These are phyloP conservation scores for Diaphora mendica DNA, from an alignment of 2,888 invertebrate genomes.

Conservation along the genomic window DNA sequence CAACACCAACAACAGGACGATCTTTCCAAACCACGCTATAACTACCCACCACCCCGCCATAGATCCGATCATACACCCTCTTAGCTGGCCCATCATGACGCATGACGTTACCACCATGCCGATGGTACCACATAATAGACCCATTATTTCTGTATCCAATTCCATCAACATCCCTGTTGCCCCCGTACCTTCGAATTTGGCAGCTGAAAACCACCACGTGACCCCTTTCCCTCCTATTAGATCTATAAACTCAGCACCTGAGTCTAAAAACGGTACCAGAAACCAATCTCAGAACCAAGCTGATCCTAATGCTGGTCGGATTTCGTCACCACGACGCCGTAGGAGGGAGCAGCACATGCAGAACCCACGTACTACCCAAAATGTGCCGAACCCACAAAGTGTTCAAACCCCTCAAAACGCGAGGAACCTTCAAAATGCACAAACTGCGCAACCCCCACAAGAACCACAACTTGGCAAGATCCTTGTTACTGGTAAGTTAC, in stretches of 20 bases:
- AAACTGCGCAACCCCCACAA: not conserved
- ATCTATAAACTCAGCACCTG: slow-evolving; percentile 1
- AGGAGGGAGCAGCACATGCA: not conserved
- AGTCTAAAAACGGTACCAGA: slow-evolving; percentile 2
- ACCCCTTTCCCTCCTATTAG: slow-evolving; percentile 1
- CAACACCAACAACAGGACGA: slow-evolving; percentile 15
- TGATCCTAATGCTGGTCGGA: not conserved
- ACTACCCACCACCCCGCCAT: not conserved
- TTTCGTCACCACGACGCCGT: slow-evolving; percentile 13
- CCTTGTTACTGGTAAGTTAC: slow-evolving; percentile 54
- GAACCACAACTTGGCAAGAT: slow-evolving; percentile 21
- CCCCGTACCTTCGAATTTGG: not conserved
- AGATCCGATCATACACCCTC: not conserved
- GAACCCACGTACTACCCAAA: not conserved
- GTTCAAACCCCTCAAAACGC: slow-evolving; percentile 11
- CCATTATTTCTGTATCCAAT: not conserved
- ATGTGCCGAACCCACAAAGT: not conserved
- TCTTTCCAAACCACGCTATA: not conserved
- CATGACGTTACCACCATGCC: not conserved
- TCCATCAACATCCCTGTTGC: not conserved
- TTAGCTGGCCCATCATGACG: not conserved
- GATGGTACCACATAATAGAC: slow-evolving; percentile 1
- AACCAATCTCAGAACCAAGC: not conserved
- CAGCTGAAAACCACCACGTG: not conserved
- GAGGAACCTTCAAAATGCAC: not conserved